Conservation (phyloP, 2,888 invertebrate species). For the Rotaria sp. region DNA sequence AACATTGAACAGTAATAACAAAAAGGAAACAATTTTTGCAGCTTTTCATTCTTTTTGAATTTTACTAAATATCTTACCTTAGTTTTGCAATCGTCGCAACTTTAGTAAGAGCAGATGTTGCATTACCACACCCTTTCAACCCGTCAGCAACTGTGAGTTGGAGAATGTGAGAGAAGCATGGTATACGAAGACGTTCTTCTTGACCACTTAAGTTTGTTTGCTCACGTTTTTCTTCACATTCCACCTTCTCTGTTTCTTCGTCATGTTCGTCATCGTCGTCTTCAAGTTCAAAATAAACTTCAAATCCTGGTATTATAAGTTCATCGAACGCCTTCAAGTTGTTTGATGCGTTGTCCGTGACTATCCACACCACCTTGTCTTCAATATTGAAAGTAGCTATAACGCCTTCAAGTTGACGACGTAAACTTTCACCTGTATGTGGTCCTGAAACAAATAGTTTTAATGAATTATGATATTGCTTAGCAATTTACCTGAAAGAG, state of each 20-base stretch:
- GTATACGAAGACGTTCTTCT: not conserved
- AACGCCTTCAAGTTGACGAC: not conserved
- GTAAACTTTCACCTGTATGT: not conserved
- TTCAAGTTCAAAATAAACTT: not conserved
- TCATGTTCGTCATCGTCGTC: constrained; percentile 22
- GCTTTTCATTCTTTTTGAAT: no score
- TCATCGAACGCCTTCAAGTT: constrained; percentile 32
- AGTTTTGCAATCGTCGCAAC: not conserved
- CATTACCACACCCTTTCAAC: not conserved
- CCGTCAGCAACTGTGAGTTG: constrained; percentile 31
- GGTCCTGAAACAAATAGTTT: not conserved
- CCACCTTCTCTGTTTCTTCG: not conserved
- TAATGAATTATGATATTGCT: not conserved
- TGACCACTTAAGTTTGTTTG: not conserved
- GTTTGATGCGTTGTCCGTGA: constrained; percentile 34
- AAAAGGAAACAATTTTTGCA: no score
- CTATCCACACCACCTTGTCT: not conserved
- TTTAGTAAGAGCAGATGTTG: not conserved
- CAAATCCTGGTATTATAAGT: not conserved
- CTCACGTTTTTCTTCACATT: not conserved
- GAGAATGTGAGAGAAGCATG: constrained; percentile 31
- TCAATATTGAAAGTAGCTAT: not conserved
- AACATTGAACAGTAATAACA: not conserved
- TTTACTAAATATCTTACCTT: not conserved
- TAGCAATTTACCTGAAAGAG: not conserved